A percentile compares a stretch with the other conserved stretches of the same genome.
Conservation (phyloP, 2,113 vertebrate species). For the Myiagra hebetior region DNA sequence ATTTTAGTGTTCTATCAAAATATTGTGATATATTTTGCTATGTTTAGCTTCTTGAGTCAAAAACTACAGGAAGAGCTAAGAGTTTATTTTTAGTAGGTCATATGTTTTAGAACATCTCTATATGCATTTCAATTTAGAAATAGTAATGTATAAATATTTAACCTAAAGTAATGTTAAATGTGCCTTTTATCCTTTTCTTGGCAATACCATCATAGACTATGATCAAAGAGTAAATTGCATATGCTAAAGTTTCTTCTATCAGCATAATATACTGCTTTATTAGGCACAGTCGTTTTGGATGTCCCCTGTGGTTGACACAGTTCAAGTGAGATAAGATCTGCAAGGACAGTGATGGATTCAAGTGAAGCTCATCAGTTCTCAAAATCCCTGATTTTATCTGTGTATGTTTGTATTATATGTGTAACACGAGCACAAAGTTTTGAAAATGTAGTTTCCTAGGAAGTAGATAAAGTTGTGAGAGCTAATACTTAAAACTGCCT, state of each 20-base stretch:
- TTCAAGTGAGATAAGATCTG: neutral
- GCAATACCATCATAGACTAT: neutral
- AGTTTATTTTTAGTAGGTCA: neutral
- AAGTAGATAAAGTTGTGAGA: neutral
- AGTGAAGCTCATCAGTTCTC: neutral
- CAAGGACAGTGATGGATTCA: neutral
- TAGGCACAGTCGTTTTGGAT: neutral
- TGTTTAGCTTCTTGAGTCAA: neutral
- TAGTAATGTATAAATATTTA: conserved; percentile 16
- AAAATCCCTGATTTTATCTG: neutral
- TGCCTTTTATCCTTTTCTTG: conserved; percentile 22
- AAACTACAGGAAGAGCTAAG: neutral
- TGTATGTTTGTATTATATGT: neutral
- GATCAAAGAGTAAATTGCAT: conserved; percentile 23
- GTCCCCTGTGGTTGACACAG: neutral
- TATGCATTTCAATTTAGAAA: conserved; percentile 6
- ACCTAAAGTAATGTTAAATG: neutral
- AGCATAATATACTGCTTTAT: neutral
- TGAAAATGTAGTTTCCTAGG: neutral
- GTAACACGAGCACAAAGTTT: neutral
- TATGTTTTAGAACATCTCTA: neutral
- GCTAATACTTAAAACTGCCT: neutral
- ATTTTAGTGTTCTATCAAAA: neutral
- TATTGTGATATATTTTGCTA: neutral
- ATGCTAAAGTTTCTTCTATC: neutral